These are phyloP conservation scores for Criorhina ranunculi DNA, from an alignment of 2,888 invertebrate species.

Conservation along the genomic window DNA sequence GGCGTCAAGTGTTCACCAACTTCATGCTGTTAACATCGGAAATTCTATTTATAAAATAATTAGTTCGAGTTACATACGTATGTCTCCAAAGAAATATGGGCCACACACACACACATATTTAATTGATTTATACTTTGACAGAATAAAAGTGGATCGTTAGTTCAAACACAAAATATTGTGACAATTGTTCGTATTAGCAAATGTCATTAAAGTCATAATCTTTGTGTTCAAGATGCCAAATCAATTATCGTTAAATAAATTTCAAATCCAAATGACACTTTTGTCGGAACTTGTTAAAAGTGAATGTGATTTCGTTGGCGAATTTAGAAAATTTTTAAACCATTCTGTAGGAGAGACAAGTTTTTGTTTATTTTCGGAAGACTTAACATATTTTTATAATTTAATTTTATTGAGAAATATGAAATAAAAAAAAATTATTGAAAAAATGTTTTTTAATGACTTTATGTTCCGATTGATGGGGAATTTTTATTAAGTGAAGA, in stretches of 20 bases:
- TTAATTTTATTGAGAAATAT: neutral
- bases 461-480: neutral
- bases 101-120: constrained; percentile 22
- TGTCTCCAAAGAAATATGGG: neutral
- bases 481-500: neutral
- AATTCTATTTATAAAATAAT: constrained; percentile 32
- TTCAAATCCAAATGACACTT: constrained; percentile 4
- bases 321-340: neutral
- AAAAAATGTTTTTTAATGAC: neutral
- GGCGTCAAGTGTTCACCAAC: constrained; percentile 17
- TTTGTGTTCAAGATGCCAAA: constrained; percentile 30
- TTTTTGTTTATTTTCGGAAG: constrained; percentile 2
- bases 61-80: no score
- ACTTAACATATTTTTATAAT: neutral
- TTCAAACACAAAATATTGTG: neutral
- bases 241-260: constrained; percentile 35
- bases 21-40: constrained; percentile 10
- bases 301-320: neutral
- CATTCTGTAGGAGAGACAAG: neutral
- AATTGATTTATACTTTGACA: constrained; percentile 39
- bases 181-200: constrained; percentile 26
- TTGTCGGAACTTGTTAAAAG: constrained; percentile 23
- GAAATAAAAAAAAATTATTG: neutral
- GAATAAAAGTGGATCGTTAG: constrained; percentile 19
- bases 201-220: constrained; percentile 18